Evolutionary conservation across 2,888 invertebrate species (phyloP).

Genomic region (Argyresthia albistria): DNA sequence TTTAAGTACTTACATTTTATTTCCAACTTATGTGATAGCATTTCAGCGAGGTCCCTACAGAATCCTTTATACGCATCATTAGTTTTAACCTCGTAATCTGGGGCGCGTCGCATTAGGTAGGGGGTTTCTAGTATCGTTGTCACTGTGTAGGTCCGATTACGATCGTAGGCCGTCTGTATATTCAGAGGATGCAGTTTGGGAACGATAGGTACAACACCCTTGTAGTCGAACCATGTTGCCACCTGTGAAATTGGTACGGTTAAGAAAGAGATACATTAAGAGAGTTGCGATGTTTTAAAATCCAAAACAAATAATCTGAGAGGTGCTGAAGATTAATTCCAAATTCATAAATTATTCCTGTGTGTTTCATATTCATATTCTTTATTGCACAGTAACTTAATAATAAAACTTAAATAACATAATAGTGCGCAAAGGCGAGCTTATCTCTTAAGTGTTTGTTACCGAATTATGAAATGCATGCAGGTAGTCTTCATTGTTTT

Average conservation of each 20-base stretch:
- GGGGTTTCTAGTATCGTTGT: slow-evolving; percentile 91
- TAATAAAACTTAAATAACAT: too few relatives aligned
- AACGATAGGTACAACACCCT: slow-evolving; percentile 80
- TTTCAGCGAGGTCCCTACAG: slow-evolving; percentile 90
- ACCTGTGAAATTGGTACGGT: slow-evolving; percentile 56
- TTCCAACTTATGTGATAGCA: slow-evolving; percentile 84
- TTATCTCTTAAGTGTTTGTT: too few relatives aligned
- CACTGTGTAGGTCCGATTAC: slow-evolving; percentile 88
- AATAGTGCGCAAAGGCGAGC: too few relatives aligned
- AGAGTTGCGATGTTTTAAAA: background rate
- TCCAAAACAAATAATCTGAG: background rate
- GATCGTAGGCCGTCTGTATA: slow-evolving; percentile 77
- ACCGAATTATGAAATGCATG: too few relatives aligned
- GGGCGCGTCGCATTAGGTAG: slow-evolving; percentile 83
- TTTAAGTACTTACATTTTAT: slow-evolving; percentile 82
- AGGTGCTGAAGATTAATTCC: too few relatives aligned
- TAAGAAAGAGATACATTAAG: too few relatives aligned
- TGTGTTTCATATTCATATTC: too few relatives aligned
- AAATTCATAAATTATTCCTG: too few relatives aligned
- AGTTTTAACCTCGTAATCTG: slow-evolving; percentile 75
- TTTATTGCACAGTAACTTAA: too few relatives aligned
- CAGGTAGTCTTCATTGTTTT: too few relatives aligned
- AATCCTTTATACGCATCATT: slow-evolving; percentile 90
- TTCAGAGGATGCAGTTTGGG: slow-evolving; percentile 80
- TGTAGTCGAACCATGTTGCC: slow-evolving; percentile 89